Percentiles rank a stretch among this genome's conserved stretches.
Evolutionary conservation across 2,888 invertebrate genomes (phyloP).

Genomic region (Napeogenes sylphis): DNA sequence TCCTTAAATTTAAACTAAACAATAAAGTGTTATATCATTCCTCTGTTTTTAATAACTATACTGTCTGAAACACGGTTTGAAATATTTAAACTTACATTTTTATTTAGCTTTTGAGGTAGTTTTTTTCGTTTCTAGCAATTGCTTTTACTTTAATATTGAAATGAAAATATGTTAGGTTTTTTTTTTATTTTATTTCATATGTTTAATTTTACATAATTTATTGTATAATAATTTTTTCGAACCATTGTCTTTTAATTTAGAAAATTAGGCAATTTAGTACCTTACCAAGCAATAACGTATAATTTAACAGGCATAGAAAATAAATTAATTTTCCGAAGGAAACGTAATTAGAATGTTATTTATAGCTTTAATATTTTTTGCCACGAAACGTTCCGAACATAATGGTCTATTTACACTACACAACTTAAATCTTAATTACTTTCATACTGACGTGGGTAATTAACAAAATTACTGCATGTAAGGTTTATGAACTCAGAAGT

Average conservation of each 20-base stretch:
- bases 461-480: conserved; percentile 66
- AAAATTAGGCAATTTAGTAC: conserved; percentile 17
- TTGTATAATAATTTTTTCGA: no score
- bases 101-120: no score
- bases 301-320: conserved; percentile 21
- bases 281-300: conserved; percentile 17
- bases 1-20: no score
- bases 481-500: conserved; percentile 68
- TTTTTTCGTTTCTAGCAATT: no score
- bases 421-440: conserved; percentile 42
- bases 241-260: conserved; percentile 14
- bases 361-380: conserved; percentile 33
- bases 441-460: conserved; percentile 54
- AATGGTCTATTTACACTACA: neutral
- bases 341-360: conserved; percentile 35
- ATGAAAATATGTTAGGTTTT: no score
- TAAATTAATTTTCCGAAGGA: conserved; percentile 35
- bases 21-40: no score
- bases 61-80: no score
- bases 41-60: no score
- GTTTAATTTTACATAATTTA: neutral
- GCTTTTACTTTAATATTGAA: no score
- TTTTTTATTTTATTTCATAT: neutral
- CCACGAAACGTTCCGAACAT: neutral
- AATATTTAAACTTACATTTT: no score